Evolutionary conservation across 2,888 invertebrate species (phyloP), one percentile per base, ranked within the genome.

Genomic region (Hirtodrosophila alboralis): DNA sequence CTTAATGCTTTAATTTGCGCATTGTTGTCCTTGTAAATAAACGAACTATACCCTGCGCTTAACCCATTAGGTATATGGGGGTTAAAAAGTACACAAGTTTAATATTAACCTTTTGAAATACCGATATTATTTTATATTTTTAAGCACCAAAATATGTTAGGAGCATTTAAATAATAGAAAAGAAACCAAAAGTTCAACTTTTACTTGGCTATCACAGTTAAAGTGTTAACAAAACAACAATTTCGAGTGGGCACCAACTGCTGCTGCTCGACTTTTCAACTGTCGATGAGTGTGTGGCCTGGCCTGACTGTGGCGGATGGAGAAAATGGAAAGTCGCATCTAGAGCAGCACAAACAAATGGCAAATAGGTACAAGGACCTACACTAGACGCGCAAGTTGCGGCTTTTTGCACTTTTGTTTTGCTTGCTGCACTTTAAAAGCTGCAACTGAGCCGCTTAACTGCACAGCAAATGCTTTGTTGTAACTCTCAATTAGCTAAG

Each of bases 301-400:
- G n/a, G 33, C n/a, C n/a, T 28, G 48, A 37, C 30, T 28, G 38
- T 7, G 34, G 26, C 16, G 21, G 27, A 14, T 33, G 30, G 33
- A 16, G 40, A 41, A 51, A 43, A 10, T 40, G 13, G 40, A 41
- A 51, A 43, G 13, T 40, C 45, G 43, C 52, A 48, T 60, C 47
- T 57, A 83, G 76, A 63, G 79, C 54, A 68, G 54, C 62, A 65
- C 64, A 79, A 79, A 83, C 69, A 79, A 79, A 65, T 66, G 49
- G 61, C 60, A 80, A 75, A 80, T 73, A 65, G 54, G 76, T 61
- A 83, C 72, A 68, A 79, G 85, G 49, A 70, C 75, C 63, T 47
- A 12, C 36, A 14, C 27, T 43, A 33, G 41, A 33, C 37, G 52
- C 37, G 36, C 44, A 40, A 58, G 56, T 53, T 78, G 85, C 47